Conservation (phyloP, 1,140 invertebrate genomes). For the Drosophila ogumai region DNA sequence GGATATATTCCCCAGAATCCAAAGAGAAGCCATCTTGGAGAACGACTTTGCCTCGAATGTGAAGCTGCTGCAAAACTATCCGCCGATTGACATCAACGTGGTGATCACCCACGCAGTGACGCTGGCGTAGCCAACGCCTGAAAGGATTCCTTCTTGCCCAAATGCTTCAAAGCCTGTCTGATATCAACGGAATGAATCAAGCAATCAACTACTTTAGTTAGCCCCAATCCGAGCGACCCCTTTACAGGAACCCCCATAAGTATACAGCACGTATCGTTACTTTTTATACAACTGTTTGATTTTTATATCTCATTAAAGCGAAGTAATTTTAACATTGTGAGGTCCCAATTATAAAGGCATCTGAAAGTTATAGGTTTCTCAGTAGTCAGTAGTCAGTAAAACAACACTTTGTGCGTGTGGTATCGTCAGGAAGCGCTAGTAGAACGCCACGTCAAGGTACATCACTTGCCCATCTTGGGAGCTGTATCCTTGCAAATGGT, state of each 20-base stretch:
- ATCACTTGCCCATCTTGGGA: conserved; percentile 66
- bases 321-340: conserved; percentile 58
- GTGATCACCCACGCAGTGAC: conserved; percentile 75
- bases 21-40: conserved; percentile 92
- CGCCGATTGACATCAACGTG: conserved; percentile 89
- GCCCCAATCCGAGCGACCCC: conserved; percentile 15
- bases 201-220: conserved; percentile 57
- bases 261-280: conserved; percentile 6
- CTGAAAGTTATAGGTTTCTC: conserved; percentile 18
- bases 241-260: conserved; percentile 35
- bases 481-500: conserved; percentile 82
- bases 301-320: conserved; percentile 61
- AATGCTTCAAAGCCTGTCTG: conserved; percentile 17
- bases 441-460: conserved; percentile 7
- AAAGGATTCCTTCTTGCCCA: conserved; percentile 7
- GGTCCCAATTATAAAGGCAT: conserved; percentile 22
- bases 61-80: conserved; percentile 95
- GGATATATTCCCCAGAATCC: conserved; percentile 87
- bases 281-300: conserved; percentile 65
- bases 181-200: conserved; percentile 33
- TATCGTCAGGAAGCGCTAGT: conserved; percentile 16
- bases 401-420: conserved; percentile 10
- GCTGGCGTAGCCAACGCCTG: conserved; percentile 53
- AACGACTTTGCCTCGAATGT: conserved; percentile 97
- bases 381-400: conserved; percentile 34